Base-by-base conservation (phyloP, 2,797 vertebrate genomes). In the Peromyscus nudipes region DNA sequence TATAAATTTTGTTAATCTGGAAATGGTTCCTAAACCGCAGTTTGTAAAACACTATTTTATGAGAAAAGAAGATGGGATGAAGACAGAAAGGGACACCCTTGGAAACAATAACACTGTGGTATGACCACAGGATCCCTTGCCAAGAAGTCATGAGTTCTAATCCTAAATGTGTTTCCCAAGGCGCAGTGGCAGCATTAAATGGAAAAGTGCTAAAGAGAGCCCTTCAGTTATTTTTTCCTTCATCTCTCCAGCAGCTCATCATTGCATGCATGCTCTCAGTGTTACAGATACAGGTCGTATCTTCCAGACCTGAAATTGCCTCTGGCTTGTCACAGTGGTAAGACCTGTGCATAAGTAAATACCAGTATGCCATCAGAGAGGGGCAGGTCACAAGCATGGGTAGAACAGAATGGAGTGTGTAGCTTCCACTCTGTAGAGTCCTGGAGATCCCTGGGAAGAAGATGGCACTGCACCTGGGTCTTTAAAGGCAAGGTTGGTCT, bases 141-240 rank as follows among this genome's bases (percentile, higher is more conserved):
- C 92, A 96, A 77, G 87, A 95, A 95, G 96, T 97, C 98, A 97
- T 84, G 96, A 95, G 96, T 97, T 96, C 97, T 97, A 96, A 97
- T 97, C 94, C 89, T 97, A 93, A 96, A 94, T 96, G 90, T 80
- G 60, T 96, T 95, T 95, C 97, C 77, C 85, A 97, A 97, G 95
- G 85, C 73, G 29, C 71, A 90, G 95, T 67, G 46, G 96, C 83
- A 82, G 34, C 80, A 55, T 57, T 57, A 88, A 92, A 75, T 91
- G 97, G 96, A 95, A 95, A 96, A 96, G 91, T 88, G 88, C 81
- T 91, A 17, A 71, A 3, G 80, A 82, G 81, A 90, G 23, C 76
- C 91, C 80, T 92, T 76, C 12, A 34, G 76, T 84, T 80, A 6
- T 46, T 87, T 77, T 84, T 77, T 82, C 84, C 64, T 79, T 92